Conservation (phyloP, 2,113 vertebrate genomes). For the Chamaetylas fuelleborni region DNA sequence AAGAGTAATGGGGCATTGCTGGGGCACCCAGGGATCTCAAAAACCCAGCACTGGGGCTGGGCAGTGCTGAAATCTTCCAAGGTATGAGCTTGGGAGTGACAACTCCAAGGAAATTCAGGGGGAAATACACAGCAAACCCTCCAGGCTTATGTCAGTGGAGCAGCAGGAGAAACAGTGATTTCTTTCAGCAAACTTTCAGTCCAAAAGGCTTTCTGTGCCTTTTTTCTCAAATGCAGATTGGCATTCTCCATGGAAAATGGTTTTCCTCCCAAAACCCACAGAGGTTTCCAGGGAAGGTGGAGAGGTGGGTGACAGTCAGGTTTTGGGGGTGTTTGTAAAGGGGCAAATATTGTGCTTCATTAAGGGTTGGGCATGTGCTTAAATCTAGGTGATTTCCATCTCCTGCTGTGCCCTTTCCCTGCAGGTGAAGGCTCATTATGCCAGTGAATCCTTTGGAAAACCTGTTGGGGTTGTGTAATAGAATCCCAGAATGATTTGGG, state of each 20-base stretch:
- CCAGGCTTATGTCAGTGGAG: neutral
- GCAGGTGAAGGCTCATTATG: neutral
- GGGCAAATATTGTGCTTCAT: neutral
- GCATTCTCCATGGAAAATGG: neutral
- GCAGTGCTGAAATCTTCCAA: neutral
- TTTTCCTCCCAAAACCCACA: neutral
- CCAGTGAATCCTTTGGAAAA: neutral
- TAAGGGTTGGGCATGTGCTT: neutral
- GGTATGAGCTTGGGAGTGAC: neutral
- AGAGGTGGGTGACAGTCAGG: neutral
- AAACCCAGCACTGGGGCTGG: neutral
- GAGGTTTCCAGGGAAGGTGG: neutral
- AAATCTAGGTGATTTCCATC: neutral
- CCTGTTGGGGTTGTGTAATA: rapidly evolving
- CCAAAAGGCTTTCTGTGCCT: neutral
- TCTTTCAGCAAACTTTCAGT: neutral
- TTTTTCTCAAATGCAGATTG: neutral
- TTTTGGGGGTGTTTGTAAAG: neutral
- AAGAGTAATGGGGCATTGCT: neutral
- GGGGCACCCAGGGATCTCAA: neutral
- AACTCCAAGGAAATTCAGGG: neutral
- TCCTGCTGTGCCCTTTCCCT: neutral
- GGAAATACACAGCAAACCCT: neutral
- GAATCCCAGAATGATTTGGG: neutral
- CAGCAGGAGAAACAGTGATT: neutral